Conservation (phyloP, 2,113 vertebrate species). For the Platysteira castanea region DNA sequence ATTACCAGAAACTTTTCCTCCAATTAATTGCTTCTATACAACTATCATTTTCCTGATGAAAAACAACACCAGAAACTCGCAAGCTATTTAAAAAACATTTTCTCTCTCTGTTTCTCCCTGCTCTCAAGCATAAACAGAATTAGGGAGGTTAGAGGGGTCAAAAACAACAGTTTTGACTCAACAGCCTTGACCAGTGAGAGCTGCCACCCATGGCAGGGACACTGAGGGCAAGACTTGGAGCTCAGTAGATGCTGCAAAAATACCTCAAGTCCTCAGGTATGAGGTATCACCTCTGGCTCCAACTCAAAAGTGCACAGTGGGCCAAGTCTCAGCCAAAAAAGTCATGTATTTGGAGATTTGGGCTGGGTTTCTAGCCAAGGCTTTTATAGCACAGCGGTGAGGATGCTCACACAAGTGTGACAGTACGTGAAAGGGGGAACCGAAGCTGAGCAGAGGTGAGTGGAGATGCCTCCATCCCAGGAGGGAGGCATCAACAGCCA, state of each 20-base stretch:
- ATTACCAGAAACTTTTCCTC: conserved; percentile 37
- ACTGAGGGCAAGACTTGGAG: not conserved
- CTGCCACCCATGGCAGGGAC: not conserved
- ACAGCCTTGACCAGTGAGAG: not conserved
- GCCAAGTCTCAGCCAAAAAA: not conserved
- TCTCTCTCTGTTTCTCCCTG: not conserved
- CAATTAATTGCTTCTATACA: conserved; percentile 1
- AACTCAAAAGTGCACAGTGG: not conserved
- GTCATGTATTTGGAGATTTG: not conserved
- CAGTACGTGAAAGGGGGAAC: not conserved
- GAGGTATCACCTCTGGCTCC: accelerated
- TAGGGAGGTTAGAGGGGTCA: not conserved
- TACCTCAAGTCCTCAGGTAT: not conserved
- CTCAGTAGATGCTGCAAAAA: not conserved
- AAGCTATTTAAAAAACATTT: not conserved
- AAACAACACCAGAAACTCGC: not conserved
- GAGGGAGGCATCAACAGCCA: not conserved
- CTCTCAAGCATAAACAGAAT: not conserved
- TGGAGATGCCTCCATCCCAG: not conserved
- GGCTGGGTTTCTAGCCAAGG: not conserved
- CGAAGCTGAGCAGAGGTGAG: not conserved
- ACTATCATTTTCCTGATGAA: not conserved
- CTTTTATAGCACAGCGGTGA: not conserved
- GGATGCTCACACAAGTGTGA: not conserved
- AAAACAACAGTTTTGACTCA: not conserved